Percentiles rank a stretch among this genome's conserved stretches.
Evolutionary conservation across 2,113 vertebrate species (phyloP).

Genomic region (Macaca mulatta): DNA sequence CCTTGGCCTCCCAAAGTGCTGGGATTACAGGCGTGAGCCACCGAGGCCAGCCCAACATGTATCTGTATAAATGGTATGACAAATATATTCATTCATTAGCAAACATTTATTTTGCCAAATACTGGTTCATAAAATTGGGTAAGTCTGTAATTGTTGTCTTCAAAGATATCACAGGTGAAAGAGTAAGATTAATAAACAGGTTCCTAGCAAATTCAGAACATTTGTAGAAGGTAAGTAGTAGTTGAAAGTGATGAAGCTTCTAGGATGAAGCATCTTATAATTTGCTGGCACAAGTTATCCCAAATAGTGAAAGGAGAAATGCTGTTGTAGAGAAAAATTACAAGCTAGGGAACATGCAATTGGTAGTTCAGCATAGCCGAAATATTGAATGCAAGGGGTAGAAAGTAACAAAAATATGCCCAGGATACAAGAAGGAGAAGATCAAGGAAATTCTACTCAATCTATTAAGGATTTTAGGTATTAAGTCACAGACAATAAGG

Average conservation of each 20-base stretch:
- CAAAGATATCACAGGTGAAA: neutral
- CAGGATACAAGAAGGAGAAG: neutral
- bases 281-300: neutral
- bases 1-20: no score
- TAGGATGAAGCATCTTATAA: neutral
- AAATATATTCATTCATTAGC: neutral
- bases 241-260: neutral
- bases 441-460: neutral
- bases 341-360: neutral
- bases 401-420: neutral
- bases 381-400: neutral
- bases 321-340: neutral
- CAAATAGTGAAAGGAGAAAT: neutral
- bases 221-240: neutral
- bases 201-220: neutral
- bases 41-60: rapidly evolving
- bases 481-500: neutral
- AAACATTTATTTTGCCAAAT: neutral
- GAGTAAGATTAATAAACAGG: neutral
- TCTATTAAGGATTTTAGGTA: neutral
- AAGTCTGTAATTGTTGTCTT: neutral
- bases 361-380: neutral
- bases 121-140: neutral
- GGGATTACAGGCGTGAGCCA: no score
- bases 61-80: neutral